phyloP scores from a whole-genome alignment of 2,888 invertebrate genomes.

The Zelleria hepariella region DNA sequence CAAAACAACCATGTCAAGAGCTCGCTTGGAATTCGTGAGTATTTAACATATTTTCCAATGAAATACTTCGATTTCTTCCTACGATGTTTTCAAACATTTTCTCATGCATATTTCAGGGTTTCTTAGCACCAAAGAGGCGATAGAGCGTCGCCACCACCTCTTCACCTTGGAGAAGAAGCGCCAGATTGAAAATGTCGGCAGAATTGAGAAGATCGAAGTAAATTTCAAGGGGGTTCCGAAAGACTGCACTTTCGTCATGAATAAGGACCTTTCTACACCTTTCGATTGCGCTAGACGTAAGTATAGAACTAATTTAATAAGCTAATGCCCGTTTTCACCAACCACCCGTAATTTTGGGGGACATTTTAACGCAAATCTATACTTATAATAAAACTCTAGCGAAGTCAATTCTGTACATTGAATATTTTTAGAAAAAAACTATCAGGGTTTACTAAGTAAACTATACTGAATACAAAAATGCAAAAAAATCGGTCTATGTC shows the following conservation, averaged over 20 bases:
- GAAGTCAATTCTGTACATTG: too few species aligned
- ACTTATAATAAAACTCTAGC: too few species aligned
- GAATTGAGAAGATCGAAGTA: conserved; percentile 93
- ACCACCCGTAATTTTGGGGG: too few species aligned
- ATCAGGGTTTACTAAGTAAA: too few species aligned
- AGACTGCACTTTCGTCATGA: conserved; percentile 86
- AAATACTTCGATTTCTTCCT: not conserved
- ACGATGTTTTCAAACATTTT: not conserved
- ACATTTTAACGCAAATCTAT: too few species aligned
- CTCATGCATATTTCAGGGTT: conserved; percentile 36
- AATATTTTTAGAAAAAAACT: too few species aligned
- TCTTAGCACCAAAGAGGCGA: conserved; percentile 64
- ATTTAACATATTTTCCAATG: not conserved
- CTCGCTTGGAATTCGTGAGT: not conserved
- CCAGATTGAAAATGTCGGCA: conserved; percentile 80
- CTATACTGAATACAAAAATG: too few species aligned
- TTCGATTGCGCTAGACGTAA: conserved; percentile 91
- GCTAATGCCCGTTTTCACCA: too few species aligned
- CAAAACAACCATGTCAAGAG: not conserved
- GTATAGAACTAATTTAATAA: too few species aligned
- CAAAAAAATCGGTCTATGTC: too few species aligned
- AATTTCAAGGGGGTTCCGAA: conserved; percentile 82
- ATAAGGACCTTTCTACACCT: conserved; percentile 92
- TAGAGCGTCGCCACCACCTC: conserved; percentile 75
- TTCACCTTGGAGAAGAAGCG: conserved; percentile 84